Percentiles rank a stretch among this genome's conserved stretches.
phyloP scores from a whole-genome alignment of 2,888 invertebrate species.

The Stomorhina lunata region DNA sequence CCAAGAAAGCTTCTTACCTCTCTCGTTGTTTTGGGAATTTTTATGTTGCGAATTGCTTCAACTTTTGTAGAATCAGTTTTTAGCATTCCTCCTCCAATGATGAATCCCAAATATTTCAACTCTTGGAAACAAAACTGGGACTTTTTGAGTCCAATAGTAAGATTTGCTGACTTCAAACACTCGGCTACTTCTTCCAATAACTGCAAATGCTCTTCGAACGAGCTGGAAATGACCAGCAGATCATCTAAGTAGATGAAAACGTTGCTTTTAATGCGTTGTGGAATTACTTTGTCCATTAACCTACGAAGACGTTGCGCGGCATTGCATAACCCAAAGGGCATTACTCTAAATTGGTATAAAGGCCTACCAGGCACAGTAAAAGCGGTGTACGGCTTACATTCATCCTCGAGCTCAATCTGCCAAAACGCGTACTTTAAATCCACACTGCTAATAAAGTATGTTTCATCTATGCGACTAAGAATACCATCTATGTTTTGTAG shows the following conservation, averaged over 20 bases:
- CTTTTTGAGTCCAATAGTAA: slow-evolving; percentile 20
- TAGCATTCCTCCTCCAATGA: no score
- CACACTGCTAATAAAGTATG: slow-evolving; percentile 68
- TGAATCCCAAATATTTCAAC: not conserved
- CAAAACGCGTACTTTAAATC: slow-evolving; percentile 12
- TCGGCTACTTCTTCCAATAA: not conserved
- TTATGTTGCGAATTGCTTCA: no score
- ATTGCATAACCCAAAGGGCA: no score
- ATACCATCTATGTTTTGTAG: no score
- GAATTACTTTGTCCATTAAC: slow-evolving; percentile 32
- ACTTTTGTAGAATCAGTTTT: no score
- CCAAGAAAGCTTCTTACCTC: not conserved
- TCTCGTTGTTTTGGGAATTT: no score
- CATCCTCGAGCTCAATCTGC: slow-evolving; percentile 35
- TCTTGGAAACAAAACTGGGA: not conserved
- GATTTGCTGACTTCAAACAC: not conserved
- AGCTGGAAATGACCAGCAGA: not conserved
- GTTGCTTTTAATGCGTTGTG: not conserved
- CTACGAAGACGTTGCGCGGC: no score
- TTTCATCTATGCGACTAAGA: no score
- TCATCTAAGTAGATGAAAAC: slow-evolving; percentile 41
- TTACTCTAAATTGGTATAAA: slow-evolving; percentile 46
- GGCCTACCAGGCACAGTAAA: slow-evolving; percentile 25
- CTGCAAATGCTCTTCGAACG: not conserved
- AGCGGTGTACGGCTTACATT: slow-evolving; percentile 21